phyloP scores from a whole-genome alignment of 2,113 vertebrate genomes.

The Rhinichthys klamathensis region DNA sequence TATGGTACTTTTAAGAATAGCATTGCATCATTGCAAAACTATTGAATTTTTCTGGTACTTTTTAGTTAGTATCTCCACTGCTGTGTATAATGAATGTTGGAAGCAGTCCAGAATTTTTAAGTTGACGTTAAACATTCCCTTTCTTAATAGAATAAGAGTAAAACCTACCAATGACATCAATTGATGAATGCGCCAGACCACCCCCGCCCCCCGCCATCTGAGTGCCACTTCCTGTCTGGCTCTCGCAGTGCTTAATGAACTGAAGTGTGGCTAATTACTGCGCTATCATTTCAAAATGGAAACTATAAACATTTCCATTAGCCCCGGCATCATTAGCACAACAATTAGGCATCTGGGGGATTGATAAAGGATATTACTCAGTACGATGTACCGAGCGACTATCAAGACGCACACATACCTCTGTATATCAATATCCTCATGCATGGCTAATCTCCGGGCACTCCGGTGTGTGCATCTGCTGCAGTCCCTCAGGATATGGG shows the following conservation, averaged over 20 bases:
- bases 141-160: neutral
- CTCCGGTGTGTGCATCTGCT: conserved; percentile 19
- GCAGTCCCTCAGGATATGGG: conserved; percentile 17
- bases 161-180: neutral
- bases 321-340: conserved; percentile 75
- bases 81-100: neutral
- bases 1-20: neutral
- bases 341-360: conserved; percentile 78
- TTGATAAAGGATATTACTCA: conserved; percentile 54
- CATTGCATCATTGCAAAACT: neutral
- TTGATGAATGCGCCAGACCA: neutral
- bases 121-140: neutral
- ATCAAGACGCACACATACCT: conserved; percentile 31
- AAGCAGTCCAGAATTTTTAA: neutral
- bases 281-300: conserved; percentile 73
- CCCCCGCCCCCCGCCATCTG: neutral
- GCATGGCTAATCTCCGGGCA: conserved; percentile 39
- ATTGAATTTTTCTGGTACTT: neutral
- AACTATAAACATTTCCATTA: conserved; percentile 81
- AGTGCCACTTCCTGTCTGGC: conserved; percentile 46
- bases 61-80: neutral
- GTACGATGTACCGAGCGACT: conserved; percentile 19
- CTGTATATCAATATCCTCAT: conserved; percentile 33
- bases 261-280: conserved; percentile 79
- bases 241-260: conserved; percentile 71